Evolutionary conservation across 2,113 vertebrate genomes (phyloP).

Genomic region (Haemorhous mexicanus): DNA sequence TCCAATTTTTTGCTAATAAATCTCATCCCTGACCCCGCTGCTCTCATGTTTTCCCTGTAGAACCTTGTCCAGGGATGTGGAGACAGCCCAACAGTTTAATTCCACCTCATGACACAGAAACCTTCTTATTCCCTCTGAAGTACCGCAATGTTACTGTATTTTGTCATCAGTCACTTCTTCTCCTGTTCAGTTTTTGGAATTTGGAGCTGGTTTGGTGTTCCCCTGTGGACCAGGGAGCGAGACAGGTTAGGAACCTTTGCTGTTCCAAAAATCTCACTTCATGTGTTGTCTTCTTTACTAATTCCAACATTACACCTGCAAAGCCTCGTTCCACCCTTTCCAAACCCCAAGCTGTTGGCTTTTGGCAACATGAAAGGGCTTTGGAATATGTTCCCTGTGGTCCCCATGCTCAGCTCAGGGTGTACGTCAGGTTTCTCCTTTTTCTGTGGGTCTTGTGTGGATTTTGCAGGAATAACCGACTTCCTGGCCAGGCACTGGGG

Average conservation of each 20-base stretch:
- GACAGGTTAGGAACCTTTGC: background rate
- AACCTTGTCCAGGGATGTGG: background rate
- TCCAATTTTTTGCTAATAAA: too few relatives aligned
- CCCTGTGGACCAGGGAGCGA: rapidly evolving
- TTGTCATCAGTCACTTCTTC: background rate
- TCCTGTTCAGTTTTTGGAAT: background rate
- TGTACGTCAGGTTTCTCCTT: background rate
- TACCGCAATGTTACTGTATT: background rate
- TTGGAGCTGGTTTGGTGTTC: background rate
- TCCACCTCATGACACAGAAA: background rate
- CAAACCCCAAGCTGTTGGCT: background rate
- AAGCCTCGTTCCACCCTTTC: background rate
- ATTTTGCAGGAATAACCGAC: background rate
- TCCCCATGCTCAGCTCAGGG: background rate
- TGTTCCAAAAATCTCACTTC: background rate
- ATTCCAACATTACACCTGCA: background rate
- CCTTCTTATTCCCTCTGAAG: background rate
- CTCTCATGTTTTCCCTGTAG: rapidly evolving
- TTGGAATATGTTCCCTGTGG: background rate
- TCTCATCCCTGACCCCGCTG: rapidly evolving
- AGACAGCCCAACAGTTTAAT: background rate
- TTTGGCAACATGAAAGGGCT: background rate
- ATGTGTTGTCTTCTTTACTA: background rate
- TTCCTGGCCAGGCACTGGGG: background rate
- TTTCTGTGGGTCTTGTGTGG: background rate